Evolutionary conservation across 2,797 vertebrate species (phyloP), one percentile per base, ranked within the genome.

Genomic region (Halcyon chelicuti): DNA sequence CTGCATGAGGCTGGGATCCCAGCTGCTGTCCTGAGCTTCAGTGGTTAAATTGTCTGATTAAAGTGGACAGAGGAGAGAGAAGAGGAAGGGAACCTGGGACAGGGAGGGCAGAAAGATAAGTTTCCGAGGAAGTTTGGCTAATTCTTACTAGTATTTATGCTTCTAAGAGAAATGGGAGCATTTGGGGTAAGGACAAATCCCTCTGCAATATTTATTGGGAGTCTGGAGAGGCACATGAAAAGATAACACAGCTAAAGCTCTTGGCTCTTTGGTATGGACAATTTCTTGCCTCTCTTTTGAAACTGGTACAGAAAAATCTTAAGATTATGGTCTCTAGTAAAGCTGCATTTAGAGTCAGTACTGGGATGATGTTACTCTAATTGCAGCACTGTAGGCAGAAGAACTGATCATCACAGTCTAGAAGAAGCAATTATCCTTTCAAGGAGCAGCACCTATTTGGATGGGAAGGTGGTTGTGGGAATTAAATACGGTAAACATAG

Each of bases 381-480:
- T 90, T 94, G 42, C 35, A 88, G 62, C 76, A 88, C 35, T 83
- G 63, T 46, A 88, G 31, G 60, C 47, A 94, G 44, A 72, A 86
- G 78, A 89, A 67, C 52, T 78, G 73, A 92, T 86, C 70, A 90
- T 39, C 62, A 62, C 42, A 90, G 44, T 67, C 66, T 66, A 76
- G n/a, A 39, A 93, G 58, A 84, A 73, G 76, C 26, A 92, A 92
- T 94, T 90, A 93, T 44, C 62, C 58, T 62, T 66, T 46, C 40
- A n/a, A 94, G 47, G 12, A 84, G 66, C n/a, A 75, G 46, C 55
- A 92, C 19, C 62, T 73, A 68, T 81, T 58, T 78, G 47, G 35
- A 62, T 44, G 31, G 23, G 55, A 83, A 87, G 14, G 12, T 39
- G 63, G 18, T 15, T 72, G 25, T 7, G 46, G 37, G 31, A 94